Evolutionary conservation across 1,140 invertebrate species (phyloP).

Genomic region (Trachymyrmex cornetzi): DNA sequence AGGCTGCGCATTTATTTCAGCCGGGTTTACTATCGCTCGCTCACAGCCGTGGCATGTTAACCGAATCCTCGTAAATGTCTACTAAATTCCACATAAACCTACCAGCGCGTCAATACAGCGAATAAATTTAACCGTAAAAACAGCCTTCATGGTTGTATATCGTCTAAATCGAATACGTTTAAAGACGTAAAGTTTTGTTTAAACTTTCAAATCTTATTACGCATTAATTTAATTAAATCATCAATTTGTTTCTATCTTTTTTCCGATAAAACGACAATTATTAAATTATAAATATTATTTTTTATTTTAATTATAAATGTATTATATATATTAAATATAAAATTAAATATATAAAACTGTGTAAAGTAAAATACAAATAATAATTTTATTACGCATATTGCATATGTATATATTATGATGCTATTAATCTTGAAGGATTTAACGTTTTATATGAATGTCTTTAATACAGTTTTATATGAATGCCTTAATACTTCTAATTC

Average conservation of each 20-base stretch:
- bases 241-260: slow-evolving; percentile 26
- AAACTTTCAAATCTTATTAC: slow-evolving; percentile 26
- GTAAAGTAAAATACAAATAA: background rate
- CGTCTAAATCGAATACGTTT: slow-evolving; percentile 31
- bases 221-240: slow-evolving; percentile 19
- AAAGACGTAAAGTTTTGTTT: slow-evolving; percentile 42
- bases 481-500: background rate
- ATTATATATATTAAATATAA: background rate
- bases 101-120: slow-evolving; percentile 28
- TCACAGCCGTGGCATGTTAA: slow-evolving; percentile 14
- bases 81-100: slow-evolving; percentile 49
- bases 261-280: background rate
- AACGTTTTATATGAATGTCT: background rate
- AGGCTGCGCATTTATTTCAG: slow-evolving; percentile 45
- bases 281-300: background rate
- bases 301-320: background rate
- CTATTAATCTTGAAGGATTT: background rate
- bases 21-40: slow-evolving; percentile 15
- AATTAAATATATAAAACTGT: background rate
- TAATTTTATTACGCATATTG: background rate
- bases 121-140: slow-evolving; percentile 52
- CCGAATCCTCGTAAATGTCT: slow-evolving; percentile 50
- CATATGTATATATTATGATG: background rate
- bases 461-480: background rate
- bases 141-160: background rate